phyloP scores from a whole-genome alignment of 2,888 invertebrate species.

The Torymus aiolomorphi region DNA sequence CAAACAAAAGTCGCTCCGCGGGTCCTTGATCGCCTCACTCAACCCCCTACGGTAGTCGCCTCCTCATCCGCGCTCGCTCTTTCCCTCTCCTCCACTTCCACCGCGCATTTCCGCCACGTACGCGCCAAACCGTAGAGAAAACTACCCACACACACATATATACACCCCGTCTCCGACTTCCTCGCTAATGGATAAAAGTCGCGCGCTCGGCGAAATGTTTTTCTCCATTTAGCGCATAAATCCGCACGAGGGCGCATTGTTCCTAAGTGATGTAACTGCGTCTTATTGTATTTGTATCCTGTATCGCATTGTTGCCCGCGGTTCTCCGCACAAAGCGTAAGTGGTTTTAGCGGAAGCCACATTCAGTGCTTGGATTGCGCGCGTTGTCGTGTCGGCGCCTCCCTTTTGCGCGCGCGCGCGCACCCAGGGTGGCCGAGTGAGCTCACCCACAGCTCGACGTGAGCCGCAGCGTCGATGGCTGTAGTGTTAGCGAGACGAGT shows the following conservation, averaged over 20 bases:
- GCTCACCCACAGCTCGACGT: neutral
- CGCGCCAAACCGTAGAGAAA: too few species aligned
- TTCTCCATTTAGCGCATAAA: conserved; percentile 76
- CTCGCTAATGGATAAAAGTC: conserved; percentile 53
- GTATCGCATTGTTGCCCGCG: conserved; percentile 75
- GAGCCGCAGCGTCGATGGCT: conserved; percentile 31
- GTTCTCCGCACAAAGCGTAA: conserved; percentile 75
- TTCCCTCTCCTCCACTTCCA: conserved; percentile 32
- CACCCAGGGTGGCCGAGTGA: too few species aligned
- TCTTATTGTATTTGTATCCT: conserved; percentile 76
- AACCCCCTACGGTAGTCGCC: too few species aligned
- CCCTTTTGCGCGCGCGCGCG: too few species aligned
- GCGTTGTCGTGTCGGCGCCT: conserved; percentile 58
- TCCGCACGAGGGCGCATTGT: conserved; percentile 70
- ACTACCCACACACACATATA: neutral
- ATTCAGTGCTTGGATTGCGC: conserved; percentile 74
- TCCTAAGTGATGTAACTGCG: conserved; percentile 76
- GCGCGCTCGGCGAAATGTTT: conserved; percentile 68
- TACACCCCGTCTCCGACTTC: neutral
- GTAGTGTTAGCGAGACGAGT: neutral
- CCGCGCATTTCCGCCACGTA: conserved; percentile 42
- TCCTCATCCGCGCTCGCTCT: neutral
- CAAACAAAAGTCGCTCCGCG: too few species aligned
- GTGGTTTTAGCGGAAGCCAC: conserved; percentile 76
- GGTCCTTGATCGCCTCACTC: too few species aligned